Conservation (phyloP, 2,797 vertebrate species). For the Echeneis naucrates region DNA sequence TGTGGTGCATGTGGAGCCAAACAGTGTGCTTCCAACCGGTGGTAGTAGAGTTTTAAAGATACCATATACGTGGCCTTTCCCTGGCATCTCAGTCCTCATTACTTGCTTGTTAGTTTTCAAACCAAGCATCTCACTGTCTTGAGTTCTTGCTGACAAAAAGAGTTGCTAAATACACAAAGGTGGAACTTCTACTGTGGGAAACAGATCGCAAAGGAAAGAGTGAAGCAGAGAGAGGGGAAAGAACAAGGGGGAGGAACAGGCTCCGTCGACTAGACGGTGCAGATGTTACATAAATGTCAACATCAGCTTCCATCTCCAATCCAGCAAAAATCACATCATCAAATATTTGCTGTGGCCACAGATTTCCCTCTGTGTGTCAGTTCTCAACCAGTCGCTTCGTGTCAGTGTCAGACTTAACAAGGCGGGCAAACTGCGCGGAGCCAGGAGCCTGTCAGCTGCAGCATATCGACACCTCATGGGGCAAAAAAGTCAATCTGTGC, state of each 20-base stretch:
- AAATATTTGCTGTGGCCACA: constrained; percentile 82
- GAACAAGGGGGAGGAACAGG: constrained; percentile 35
- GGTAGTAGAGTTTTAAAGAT: constrained; percentile 2
- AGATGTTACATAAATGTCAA: constrained; percentile 77
- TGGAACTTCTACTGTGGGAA: constrained; percentile 11
- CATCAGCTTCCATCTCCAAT: constrained; percentile 71
- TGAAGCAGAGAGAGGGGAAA: neutral
- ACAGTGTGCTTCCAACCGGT: constrained; percentile 4
- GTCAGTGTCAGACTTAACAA: constrained; percentile 80
- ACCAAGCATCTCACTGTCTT: neutral
- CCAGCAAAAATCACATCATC: constrained; percentile 79
- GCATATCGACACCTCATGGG: constrained; percentile 77
- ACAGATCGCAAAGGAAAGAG: neutral
- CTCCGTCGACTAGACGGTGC: constrained; percentile 51
- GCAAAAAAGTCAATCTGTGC: constrained; percentile 78
- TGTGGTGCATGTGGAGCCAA: constrained; percentile 3
- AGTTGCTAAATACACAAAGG: neutral
- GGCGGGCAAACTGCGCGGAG: constrained; percentile 69
- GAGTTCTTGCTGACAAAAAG: neutral
- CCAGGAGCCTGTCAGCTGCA: constrained; percentile 78
- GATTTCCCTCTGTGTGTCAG: constrained; percentile 69
- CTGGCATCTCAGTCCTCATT: neutral
- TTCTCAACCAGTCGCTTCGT: constrained; percentile 71
- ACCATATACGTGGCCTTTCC: constrained; percentile 7
- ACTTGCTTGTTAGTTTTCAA: constrained; percentile 25